Conservation (phyloP, 2,888 invertebrate species). For the Vannuccia rotundouncinata region DNA sequence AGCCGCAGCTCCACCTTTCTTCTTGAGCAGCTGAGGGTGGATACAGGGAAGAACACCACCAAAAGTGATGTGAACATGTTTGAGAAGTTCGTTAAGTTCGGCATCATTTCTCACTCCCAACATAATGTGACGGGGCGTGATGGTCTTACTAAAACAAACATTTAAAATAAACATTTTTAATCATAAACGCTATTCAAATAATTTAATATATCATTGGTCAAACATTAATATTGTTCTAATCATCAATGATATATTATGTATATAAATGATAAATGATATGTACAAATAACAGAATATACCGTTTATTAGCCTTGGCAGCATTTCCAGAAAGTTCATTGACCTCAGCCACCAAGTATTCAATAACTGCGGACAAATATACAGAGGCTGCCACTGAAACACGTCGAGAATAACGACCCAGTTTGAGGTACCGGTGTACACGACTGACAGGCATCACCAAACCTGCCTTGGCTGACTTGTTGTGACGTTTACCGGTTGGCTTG, state of each 20-base stretch:
- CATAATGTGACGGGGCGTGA: conserved; percentile 36
- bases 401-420: conserved; percentile 32
- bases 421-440: conserved; percentile 34
- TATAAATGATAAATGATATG: not conserved
- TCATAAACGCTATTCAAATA: no score
- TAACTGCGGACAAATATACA: conserved; percentile 34
- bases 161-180: no score
- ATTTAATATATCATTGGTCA: no score
- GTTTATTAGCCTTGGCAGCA: conserved; percentile 35
- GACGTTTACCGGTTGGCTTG: conserved; percentile 33
- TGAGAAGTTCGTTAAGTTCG: conserved; percentile 35
- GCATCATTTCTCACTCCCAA: conserved; percentile 35
- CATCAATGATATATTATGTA: no score
- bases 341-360: conserved; percentile 37
- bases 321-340: conserved; percentile 36
- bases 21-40: conserved; percentile 29
- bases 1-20: conserved; percentile 32
- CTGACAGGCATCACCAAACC: conserved; percentile 36
- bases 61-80: conserved; percentile 32
- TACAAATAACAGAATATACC: conserved; percentile 5
- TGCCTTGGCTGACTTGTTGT: conserved; percentile 28
- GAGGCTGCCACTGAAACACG: conserved; percentile 31
- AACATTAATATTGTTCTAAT: no score
- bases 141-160: conserved; percentile 17
- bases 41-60: conserved; percentile 36